Conservation (phyloP, 2,113 vertebrate genomes). For the Nycticryphes semicollaris region DNA sequence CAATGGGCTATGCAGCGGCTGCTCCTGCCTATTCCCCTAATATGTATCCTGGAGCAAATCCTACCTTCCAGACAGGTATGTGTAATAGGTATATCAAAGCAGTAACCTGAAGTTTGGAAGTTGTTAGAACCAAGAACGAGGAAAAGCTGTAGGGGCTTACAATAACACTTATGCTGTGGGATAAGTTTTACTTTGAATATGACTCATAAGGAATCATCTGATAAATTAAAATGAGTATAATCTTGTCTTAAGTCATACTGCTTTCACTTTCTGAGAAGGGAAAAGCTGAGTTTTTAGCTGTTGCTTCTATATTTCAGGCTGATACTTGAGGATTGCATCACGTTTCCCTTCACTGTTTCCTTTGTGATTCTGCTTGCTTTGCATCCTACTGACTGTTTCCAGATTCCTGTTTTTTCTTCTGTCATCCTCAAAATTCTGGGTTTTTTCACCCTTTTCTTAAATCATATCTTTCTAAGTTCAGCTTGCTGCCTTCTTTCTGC, state of each 20-base stretch:
- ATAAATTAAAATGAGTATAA: background rate
- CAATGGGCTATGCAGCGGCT: conserved; percentile 91
- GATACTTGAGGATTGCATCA: background rate
- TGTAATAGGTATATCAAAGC: background rate
- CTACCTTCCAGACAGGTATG: conserved; percentile 90
- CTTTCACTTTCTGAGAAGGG: background rate
- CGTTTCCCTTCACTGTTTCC: background rate
- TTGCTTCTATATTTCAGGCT: background rate
- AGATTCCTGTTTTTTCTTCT: background rate
- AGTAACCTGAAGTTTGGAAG: background rate
- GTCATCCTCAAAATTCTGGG: background rate
- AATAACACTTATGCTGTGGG: background rate
- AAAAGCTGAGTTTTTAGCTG: background rate
- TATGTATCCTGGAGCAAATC: conserved; percentile 91
- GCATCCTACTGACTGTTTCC: background rate
- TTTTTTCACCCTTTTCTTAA: background rate
- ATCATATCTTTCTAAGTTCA: background rate
- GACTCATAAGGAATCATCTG: background rate
- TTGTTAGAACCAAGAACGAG: background rate
- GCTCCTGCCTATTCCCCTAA: conserved; percentile 90
- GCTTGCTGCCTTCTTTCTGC: background rate
- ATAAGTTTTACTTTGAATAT: background rate
- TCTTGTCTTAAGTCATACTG: background rate
- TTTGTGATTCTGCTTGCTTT: background rate
- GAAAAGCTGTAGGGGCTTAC: background rate